Base-by-base conservation (phyloP, 2,113 vertebrate genomes). In the Dasyprocta punctata region DNA sequence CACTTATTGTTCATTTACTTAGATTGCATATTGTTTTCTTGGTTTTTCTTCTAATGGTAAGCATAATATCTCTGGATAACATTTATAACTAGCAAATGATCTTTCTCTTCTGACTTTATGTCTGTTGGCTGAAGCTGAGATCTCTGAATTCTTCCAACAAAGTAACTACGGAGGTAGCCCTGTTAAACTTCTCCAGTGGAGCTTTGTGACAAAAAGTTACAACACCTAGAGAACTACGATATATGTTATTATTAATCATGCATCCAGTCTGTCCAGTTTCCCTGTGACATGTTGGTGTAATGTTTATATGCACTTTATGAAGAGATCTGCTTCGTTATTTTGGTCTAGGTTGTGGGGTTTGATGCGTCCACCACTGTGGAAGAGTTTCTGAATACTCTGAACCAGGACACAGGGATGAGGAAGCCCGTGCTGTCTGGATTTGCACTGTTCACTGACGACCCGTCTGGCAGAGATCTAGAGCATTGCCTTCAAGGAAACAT, bases 361-460 rank as follows among this genome's bases (percentile, higher is more conserved):
- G 99, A 99, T 96, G 99, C 99, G 11, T 99, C 99, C 0, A 99
- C 99, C 92, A 99, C 99, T n/a, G 99, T 99, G 97, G 99, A 99
- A 77, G 99, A 99, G 98, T 99, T 99, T 98, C 99, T 99, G 97
- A 99, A 98, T 86, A 99, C 99, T 26, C 98, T 99, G 90, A 99
- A 99, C 98, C 99, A 99, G 97, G 99, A 99, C 89, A 99, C 99
- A 0, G 99, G 99, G 81, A 99, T 99, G 98, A 99, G 99, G 96
- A 99, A 99, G 96, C 99, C 99, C 0, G 98, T 98, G 3, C 99
- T 99, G 36, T 99, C 99, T 14, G 99, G 99, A 75, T 99, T 99
- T 98, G 99, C 99, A 83, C 93, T 99, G 93, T 99, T 99, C 98
- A 99, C 99, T 0, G 99, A 99, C 16, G 99, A 99, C 98, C 99